phyloP scores from a whole-genome alignment of 2,888 invertebrate genomes.

The Lochmaea crataegi region DNA sequence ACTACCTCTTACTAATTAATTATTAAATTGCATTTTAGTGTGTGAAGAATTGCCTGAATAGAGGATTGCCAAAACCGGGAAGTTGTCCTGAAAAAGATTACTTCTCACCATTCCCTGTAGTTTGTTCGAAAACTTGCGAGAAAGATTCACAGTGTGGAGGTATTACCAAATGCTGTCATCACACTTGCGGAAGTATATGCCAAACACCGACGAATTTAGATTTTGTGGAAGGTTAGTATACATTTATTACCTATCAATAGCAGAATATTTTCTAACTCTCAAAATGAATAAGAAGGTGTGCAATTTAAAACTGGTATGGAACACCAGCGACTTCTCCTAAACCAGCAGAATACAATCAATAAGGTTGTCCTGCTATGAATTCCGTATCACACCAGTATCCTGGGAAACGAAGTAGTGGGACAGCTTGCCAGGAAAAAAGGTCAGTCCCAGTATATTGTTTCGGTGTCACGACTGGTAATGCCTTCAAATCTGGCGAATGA shows the following conservation, averaged over 20 bases:
- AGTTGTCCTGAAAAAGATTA: slow-evolving; percentile 62
- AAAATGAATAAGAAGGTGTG: too few species aligned
- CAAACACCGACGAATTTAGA: slow-evolving; percentile 73
- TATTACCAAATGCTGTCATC: slow-evolving; percentile 76
- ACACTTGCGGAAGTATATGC: slow-evolving; percentile 77
- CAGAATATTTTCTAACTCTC: too few species aligned
- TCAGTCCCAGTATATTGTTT: too few species aligned
- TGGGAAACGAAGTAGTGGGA: too few species aligned
- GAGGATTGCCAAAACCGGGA: slow-evolving; percentile 67
- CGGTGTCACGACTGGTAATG: too few species aligned
- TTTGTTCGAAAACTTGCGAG: slow-evolving; percentile 72
- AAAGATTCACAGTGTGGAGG: slow-evolving; percentile 78
- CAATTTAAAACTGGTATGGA: too few species aligned
- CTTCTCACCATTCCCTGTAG: slow-evolving; percentile 69
- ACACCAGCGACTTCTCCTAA: too few species aligned
- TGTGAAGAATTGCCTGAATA: slow-evolving; percentile 69
- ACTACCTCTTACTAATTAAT: not conserved
- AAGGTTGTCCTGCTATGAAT: too few species aligned
- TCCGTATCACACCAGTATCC: too few species aligned
- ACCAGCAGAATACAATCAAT: too few species aligned
- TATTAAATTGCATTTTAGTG: slow-evolving; percentile 66
- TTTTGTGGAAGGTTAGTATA: slow-evolving; percentile 68
- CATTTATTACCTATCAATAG: not conserved
- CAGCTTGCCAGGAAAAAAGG: too few species aligned
- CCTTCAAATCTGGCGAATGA: too few species aligned